These are phyloP conservation scores for Agelas oroides DNA, from an alignment of 37 sponge, comb jelly and placozoan species.

Conservation along the genomic window DNA sequence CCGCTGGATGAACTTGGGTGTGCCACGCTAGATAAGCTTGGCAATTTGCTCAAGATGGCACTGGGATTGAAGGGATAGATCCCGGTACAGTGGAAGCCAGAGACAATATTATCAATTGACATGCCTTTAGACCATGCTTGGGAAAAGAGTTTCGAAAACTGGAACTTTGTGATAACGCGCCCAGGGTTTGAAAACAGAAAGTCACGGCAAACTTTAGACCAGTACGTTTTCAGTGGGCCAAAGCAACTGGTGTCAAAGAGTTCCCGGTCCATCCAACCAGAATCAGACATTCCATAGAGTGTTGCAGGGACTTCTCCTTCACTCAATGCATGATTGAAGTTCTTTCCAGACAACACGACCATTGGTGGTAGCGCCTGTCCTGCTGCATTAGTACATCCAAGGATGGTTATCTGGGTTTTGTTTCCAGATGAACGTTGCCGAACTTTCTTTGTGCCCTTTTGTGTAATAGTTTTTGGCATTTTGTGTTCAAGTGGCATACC, in stretches of 20 bases:
- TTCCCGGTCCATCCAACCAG: constrained; percentile 49
- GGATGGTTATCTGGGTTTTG: too few species aligned
- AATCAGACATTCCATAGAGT: constrained; percentile 51
- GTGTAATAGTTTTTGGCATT: too few species aligned
- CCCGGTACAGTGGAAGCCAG: constrained; percentile 37
- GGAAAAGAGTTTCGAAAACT: constrained; percentile 19
- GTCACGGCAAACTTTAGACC: constrained; percentile 22
- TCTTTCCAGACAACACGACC: constrained; percentile 40
- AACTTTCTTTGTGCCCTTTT: too few species aligned
- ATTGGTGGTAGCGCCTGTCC: constrained; percentile 49
- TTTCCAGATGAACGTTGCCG: too few species aligned
- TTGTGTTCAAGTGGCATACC: too few species aligned
- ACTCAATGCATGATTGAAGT: constrained; percentile 24
- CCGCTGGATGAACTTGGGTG: too few species aligned
- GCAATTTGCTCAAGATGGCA: too few species aligned
- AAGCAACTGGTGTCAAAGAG: constrained; percentile 19
- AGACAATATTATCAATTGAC: constrained; percentile 8
- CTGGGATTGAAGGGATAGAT: too few species aligned
- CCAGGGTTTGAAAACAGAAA: constrained; percentile 22
- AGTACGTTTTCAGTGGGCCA: not conserved
- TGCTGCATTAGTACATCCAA: constrained; percentile 53
- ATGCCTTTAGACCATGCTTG: constrained; percentile 41
- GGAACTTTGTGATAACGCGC: too few species aligned
- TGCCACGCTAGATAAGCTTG: too few species aligned
- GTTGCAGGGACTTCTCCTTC: constrained; percentile 51